Base-by-base conservation (phyloP, 2,888 invertebrate species). In the Macrosoma leucophasiata region DNA sequence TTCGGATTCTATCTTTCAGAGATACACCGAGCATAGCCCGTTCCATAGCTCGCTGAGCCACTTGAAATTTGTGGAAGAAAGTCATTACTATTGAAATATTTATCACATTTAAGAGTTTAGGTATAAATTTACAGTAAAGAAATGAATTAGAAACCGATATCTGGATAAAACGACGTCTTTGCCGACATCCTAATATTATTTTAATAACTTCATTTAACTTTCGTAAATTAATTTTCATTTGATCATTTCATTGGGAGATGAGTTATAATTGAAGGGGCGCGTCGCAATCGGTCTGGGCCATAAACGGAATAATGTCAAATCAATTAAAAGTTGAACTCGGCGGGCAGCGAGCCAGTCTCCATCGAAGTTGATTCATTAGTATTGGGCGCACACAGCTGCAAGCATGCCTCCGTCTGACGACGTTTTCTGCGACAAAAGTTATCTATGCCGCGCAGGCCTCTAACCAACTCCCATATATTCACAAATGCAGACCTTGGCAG, bases 281-380 rank as follows among this genome's bases (percentile, higher is more conserved):
- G 62, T 61, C 66, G 65, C 63, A 62, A 69, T 70, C 62, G 66
- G 58, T 60, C 60, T 58, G 61, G 62, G 59, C 65, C 73, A 68
- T 74, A 75, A 76, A 76, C 64, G 73, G 76, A 79, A 79, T 81
- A 77, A 79, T 78, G 73, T 70, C 69, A 74, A 79, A 78, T 79
- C 79, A 78, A 81, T 79, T 81, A 78, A 78, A 79, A 79, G 73
- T 78, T 79, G 64, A 66, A 70, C 71, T 71, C 59, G 64, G 55
- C 62, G 71, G 70, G 72, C 29, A 33, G 20, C 29, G 33, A 19
- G 41, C 73, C 75, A 69, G 59, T 50, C 58, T 47, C 55, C 46
- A 50, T 43, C 59, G 55, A 72, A 71, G 58, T 74, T 75, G 74
- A 75, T 74, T 76, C 76, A 75, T 77, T 76, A 76, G 68, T 67